phyloP scores from a whole-genome alignment of 2,888 invertebrate genomes.

The Baronia brevicornis region DNA sequence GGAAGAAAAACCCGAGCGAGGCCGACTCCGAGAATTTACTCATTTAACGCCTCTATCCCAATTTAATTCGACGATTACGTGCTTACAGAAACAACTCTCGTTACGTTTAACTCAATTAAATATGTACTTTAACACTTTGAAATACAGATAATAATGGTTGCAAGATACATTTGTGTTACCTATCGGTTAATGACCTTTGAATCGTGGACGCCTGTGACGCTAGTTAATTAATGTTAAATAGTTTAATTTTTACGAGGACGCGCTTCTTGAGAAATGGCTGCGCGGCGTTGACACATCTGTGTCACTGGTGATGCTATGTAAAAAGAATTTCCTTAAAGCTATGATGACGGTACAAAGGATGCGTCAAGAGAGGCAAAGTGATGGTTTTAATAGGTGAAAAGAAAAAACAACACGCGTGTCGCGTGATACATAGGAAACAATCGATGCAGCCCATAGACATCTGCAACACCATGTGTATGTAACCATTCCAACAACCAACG shows the following conservation, averaged over 20 bases:
- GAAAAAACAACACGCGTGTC: no score
- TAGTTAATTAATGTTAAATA: conserved; percentile 53
- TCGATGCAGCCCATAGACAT: no score
- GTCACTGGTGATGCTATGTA: conserved; percentile 5
- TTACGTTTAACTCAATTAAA: conserved; percentile 1
- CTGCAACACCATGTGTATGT: no score
- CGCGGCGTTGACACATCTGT: conserved; percentile 7
- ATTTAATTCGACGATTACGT: conserved; percentile 49
- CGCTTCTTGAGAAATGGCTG: conserved; percentile 26
- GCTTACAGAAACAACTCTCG: conserved; percentile 22
- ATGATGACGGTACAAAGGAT: no score
- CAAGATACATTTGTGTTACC: conserved; percentile 7
- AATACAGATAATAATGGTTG: background rate
- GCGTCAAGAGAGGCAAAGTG: no score
- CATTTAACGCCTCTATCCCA: conserved; percentile 44
- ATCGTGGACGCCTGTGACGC: conserved; percentile 10
- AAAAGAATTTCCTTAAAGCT: conserved; percentile 11
- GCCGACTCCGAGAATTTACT: conserved; percentile 37
- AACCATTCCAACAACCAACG: no score
- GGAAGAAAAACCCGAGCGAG: conserved; percentile 21
- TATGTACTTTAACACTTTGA: background rate
- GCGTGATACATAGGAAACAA: no score
- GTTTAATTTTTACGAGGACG: conserved; percentile 50
- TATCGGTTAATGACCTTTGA: conserved; percentile 28
- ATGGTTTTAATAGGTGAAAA: no score